Percentiles rank a stretch among this genome's conserved stretches.
Conservation (phyloP, 2,888 invertebrate species). For the Thysanoteuthis rhombus region DNA sequence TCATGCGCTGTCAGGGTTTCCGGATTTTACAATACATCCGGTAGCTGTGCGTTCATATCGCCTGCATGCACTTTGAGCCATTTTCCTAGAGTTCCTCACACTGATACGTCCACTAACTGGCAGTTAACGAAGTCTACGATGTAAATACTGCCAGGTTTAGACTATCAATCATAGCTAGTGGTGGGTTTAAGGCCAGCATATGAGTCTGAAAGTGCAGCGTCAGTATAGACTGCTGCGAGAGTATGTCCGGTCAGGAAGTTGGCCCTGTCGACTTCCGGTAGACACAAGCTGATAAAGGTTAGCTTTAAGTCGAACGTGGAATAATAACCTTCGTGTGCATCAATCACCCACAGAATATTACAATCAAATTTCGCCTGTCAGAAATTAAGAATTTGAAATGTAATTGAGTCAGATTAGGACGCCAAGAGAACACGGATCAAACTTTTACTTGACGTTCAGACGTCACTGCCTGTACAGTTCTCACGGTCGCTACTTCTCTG, state of each 20-base stretch:
- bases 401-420: not conserved
- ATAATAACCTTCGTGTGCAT: not conserved
- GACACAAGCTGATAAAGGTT: not conserved
- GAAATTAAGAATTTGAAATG: not conserved
- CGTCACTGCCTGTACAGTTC: not conserved
- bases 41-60: not conserved
- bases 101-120: not conserved
- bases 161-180: not conserved
- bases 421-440: not conserved
- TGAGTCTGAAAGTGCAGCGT: not conserved
- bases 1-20: not conserved
- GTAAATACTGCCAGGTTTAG: not conserved
- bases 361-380: not conserved
- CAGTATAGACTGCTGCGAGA: not conserved
- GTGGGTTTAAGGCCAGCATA: not conserved
- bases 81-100: not conserved
- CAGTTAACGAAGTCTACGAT: not conserved
- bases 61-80: not conserved
- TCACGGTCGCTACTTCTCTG: not conserved
- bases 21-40: not conserved
- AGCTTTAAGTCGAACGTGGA: not conserved
- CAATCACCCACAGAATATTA: not conserved
- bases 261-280: not conserved
- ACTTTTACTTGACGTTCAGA: not conserved
- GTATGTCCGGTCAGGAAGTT: not conserved